These are phyloP conservation scores for Drosophila planitibia DNA, from an alignment of 2,888 invertebrate genomes.

Conservation along the genomic window DNA sequence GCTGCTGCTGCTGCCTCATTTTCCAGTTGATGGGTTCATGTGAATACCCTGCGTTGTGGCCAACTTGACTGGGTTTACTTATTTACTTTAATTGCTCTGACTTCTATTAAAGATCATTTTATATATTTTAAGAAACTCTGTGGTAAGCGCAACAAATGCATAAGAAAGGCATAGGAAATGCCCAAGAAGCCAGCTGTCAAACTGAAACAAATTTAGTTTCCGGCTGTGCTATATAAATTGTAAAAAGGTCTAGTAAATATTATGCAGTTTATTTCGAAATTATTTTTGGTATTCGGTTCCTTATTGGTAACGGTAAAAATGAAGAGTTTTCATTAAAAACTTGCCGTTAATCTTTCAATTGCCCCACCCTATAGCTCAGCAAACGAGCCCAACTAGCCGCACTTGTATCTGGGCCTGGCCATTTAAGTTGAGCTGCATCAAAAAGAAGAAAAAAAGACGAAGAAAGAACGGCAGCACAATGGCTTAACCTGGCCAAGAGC, in stretches of 20 bases:
- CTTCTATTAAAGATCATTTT: background rate
- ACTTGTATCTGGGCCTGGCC: slow-evolving; percentile 31
- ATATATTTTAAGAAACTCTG: background rate
- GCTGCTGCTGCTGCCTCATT: slow-evolving; percentile 18
- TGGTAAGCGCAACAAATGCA: background rate
- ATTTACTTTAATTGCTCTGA: background rate
- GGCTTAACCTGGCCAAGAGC: slow-evolving; percentile 27
- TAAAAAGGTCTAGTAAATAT: background rate
- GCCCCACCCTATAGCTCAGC: slow-evolving; percentile 14
- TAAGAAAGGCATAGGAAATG: background rate
- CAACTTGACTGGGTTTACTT: background rate
- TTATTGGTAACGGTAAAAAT: background rate
- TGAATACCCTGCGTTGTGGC: slow-evolving; percentile 28
- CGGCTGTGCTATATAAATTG: background rate
- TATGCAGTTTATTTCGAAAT: background rate
- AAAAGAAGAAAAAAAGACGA: background rate
- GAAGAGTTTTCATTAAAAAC: background rate
- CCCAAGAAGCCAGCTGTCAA: background rate
- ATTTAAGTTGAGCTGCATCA: slow-evolving; percentile 29
- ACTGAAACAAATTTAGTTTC: background rate
- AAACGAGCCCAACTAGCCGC: background rate
- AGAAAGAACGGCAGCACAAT: slow-evolving; percentile 53
- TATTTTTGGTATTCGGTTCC: background rate
- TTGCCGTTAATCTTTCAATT: background rate
- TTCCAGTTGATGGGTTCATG: slow-evolving; percentile 36